Conservation (phyloP, 2,113 vertebrate species). For the Pagrus major region DNA sequence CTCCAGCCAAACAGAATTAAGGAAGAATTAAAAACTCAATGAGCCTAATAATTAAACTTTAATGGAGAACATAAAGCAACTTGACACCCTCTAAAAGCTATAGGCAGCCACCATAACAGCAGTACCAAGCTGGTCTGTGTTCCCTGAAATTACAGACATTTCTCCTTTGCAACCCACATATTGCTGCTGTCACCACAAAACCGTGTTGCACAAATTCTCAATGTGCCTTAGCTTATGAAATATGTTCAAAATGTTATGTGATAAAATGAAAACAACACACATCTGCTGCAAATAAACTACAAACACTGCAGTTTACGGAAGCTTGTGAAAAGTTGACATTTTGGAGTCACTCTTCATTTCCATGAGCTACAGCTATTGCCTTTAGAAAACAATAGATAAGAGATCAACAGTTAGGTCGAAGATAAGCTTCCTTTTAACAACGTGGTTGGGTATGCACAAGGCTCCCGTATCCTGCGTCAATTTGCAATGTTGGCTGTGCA, state of each 20-base stretch:
- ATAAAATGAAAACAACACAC: not conserved
- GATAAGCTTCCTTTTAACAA: no score
- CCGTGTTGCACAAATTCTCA: not conserved
- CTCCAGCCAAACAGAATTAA: slow-evolving; percentile 77
- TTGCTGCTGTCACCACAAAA: slow-evolving; percentile 28
- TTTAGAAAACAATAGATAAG: not conserved
- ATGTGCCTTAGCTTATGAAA: not conserved
- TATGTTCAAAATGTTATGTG: slow-evolving; percentile 8
- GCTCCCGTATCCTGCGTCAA: no score
- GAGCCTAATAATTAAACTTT: slow-evolving; percentile 83
- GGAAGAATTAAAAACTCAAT: slow-evolving; percentile 81
- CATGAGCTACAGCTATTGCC: not conserved
- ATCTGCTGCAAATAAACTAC: not conserved
- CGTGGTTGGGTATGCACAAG: no score
- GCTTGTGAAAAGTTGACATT: not conserved
- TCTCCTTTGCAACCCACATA: slow-evolving; percentile 23
- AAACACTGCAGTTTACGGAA: not conserved
- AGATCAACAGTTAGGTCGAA: not conserved
- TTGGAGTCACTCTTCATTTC: not conserved
- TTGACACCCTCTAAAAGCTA: slow-evolving; percentile 68
- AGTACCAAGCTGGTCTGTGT: slow-evolving; percentile 10
- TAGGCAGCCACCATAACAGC: slow-evolving; percentile 55
- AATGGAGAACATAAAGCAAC: slow-evolving; percentile 78
- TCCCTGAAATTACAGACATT: slow-evolving; percentile 11
- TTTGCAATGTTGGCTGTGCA: no score